These are phyloP conservation scores for Aleiodes leptofemur DNA, from an alignment of 2,888 invertebrate genomes.

Conservation along the genomic window DNA sequence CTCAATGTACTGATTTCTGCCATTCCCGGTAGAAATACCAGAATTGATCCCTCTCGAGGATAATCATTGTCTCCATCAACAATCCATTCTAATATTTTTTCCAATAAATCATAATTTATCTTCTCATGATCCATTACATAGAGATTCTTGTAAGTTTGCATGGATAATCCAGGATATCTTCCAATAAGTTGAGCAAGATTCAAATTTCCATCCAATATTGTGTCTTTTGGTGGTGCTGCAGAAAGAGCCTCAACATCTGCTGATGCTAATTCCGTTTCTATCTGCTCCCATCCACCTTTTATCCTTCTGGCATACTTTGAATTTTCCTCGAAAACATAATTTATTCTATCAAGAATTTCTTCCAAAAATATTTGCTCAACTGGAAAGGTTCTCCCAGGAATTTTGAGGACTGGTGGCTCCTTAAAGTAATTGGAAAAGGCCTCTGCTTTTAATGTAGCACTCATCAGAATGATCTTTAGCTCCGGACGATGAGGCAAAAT, in stretches of 20 bases:
- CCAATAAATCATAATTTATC: constrained; percentile 87
- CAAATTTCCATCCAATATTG: constrained; percentile 84
- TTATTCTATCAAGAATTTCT: constrained; percentile 83
- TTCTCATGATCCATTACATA: constrained; percentile 86
- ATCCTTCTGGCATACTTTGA: constrained; percentile 81
- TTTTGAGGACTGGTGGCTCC: constrained; percentile 86
- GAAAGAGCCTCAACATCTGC: constrained; percentile 79
- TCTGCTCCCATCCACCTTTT: constrained; percentile 78
- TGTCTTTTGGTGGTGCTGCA: constrained; percentile 78
- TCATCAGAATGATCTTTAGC: constrained; percentile 92
- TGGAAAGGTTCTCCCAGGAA: constrained; percentile 90
- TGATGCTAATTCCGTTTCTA: constrained; percentile 82
- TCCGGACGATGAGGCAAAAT: constrained; percentile 84
- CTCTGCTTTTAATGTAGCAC: constrained; percentile 92
- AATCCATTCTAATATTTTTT: constrained; percentile 83
- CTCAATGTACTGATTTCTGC: constrained; percentile 86
- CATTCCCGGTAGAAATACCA: constrained; percentile 87
- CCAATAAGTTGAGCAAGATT: constrained; percentile 81
- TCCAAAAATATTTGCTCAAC: constrained; percentile 89
- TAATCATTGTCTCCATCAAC: constrained; percentile 83
- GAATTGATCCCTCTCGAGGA: constrained; percentile 84
- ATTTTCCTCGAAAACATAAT: constrained; percentile 80
- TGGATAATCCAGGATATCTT: constrained; percentile 81
- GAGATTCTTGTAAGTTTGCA: constrained; percentile 83
- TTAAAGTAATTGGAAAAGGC: constrained; percentile 91